Percentiles rank a stretch among this genome's conserved stretches.
Conservation (phyloP, 2,797 vertebrate species). For the Muscicapa comitata region DNA sequence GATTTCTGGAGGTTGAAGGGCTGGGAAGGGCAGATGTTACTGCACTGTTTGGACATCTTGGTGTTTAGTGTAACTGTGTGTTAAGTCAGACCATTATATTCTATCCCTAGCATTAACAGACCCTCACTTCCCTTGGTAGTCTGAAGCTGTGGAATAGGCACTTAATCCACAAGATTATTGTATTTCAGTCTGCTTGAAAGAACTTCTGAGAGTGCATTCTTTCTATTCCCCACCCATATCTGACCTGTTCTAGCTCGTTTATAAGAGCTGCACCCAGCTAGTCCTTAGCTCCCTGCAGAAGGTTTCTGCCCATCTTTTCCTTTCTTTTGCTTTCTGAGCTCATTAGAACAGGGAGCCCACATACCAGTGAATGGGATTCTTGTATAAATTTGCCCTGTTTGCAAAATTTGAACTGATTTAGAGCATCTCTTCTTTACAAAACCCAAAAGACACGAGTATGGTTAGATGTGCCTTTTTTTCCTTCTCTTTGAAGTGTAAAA, state of each 20-base stretch:
- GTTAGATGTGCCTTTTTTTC: background rate
- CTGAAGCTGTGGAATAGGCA: background rate
- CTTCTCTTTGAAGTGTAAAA: slow-evolving; percentile 6
- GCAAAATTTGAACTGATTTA: background rate
- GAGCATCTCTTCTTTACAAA: background rate
- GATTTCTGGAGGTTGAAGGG: background rate
- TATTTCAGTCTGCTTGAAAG: background rate
- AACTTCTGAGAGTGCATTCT: slow-evolving; percentile 49
- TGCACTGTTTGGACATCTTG: background rate
- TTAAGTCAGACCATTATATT: background rate
- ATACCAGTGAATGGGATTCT: background rate
- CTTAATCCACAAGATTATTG: background rate
- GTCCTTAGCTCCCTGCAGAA: slow-evolving; percentile 14
- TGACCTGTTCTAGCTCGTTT: slow-evolving; percentile 61
- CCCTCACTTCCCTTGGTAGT: background rate
- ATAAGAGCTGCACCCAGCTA: slow-evolving; percentile 19
- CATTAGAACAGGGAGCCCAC: background rate
- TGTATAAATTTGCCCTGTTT: background rate
- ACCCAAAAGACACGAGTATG: background rate
- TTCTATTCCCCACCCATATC: slow-evolving; percentile 39
- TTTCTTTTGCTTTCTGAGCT: background rate
- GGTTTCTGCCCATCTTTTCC: background rate
- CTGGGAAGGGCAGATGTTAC: background rate
- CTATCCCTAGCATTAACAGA: background rate
- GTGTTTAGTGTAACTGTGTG: background rate